A percentile compares a stretch with the other conserved stretches of the same genome.
phyloP scores from a whole-genome alignment of 1,140 invertebrate genomes.

The Druon quercuslanigerum region DNA sequence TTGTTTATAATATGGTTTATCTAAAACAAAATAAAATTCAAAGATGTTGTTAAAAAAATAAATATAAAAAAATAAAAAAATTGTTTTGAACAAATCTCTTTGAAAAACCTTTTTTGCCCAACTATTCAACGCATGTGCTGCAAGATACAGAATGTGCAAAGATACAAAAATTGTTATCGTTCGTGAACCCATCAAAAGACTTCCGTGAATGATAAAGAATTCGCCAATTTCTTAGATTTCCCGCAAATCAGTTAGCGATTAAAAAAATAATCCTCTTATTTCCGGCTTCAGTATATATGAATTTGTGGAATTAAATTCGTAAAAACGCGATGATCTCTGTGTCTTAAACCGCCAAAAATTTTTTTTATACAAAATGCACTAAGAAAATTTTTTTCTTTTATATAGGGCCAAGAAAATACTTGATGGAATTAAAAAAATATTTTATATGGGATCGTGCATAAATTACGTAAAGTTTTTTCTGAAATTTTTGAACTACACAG shows the following conservation, averaged over 20 bases:
- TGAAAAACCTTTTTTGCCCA: no score
- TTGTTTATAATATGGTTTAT: no score
- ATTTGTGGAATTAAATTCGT: conserved; percentile 20
- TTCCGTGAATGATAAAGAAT: conserved; percentile 2
- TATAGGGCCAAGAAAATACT: neutral
- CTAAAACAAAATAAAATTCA: no score
- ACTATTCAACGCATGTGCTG: no score
- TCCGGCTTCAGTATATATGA: neutral
- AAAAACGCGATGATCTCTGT: conserved; percentile 8
- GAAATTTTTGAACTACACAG: no score
- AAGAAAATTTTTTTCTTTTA: neutral
- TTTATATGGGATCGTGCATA: no score
- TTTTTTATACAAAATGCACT: neutral
- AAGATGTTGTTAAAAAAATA: no score
- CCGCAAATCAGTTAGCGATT: neutral
- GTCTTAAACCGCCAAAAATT: conserved; percentile 6
- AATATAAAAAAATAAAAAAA: no score
- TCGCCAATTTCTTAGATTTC: neutral
- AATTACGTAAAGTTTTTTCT: no score
- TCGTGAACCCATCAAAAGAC: conserved; percentile 5
- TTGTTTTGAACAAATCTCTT: no score
- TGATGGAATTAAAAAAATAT: no score
- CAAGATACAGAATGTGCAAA: neutral
- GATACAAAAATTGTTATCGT: conserved; percentile 21
- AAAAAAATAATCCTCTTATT: conserved; percentile 1